These are phyloP conservation scores for Chrysaora quinquecirrha DNA, from an alignment of 30 jellyfish, hydroid and myxozoan species.

Conservation along the genomic window DNA sequence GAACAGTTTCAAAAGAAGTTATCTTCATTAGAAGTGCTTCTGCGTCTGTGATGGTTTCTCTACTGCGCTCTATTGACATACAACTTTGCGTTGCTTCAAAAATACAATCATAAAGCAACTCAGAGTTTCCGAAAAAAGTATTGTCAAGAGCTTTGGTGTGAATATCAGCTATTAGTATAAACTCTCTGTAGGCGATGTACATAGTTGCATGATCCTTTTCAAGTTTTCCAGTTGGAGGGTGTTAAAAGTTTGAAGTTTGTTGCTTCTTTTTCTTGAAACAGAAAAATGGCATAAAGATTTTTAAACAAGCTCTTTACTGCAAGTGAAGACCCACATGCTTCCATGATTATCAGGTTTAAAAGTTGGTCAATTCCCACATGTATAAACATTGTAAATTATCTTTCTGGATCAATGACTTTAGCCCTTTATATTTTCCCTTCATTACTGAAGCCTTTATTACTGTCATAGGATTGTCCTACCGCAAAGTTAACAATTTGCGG, in stretches of 20 bases:
- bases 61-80: constrained; percentile 15
- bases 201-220: background rate
- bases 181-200: background rate
- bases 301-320: background rate
- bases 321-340: background rate
- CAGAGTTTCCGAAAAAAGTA: background rate
- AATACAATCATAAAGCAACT: background rate
- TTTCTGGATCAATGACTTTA: background rate
- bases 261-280: background rate
- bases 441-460: background rate
- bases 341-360: background rate
- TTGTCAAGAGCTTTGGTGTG: background rate
- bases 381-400: background rate
- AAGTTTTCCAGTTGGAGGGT: too few species aligned
- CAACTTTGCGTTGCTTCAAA: background rate
- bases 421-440: background rate
- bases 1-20: background rate
- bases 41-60: constrained; percentile 22
- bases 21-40: constrained; percentile 11
- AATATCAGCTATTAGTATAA: background rate
- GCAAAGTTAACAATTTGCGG: background rate
- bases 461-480: background rate
- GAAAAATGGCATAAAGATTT: background rate
- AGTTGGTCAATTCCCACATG: background rate
- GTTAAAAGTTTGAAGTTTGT: too few species aligned